Evolutionary conservation across 2,888 invertebrate genomes (phyloP), one percentile per base, ranked within the genome.

Genomic region (Troilus luridus): DNA sequence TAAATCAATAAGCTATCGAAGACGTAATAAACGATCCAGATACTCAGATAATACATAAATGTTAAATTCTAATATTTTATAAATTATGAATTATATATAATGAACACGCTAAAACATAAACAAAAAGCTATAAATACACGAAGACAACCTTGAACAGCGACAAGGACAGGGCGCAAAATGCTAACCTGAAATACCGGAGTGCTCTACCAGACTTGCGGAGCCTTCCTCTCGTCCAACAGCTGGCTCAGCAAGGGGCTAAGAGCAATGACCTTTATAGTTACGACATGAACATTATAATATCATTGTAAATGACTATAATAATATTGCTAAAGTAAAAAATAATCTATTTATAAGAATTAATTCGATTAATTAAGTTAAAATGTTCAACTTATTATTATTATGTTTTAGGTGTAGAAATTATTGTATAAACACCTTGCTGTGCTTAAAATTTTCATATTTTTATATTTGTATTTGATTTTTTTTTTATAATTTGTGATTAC

Each of bases 111-210:
- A 41, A 41, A 77, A 14, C 17, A 24, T 77, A 77, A 77, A 77
- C 17, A 41, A 24, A 24, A 77, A 77, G 72, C 17, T 41, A 41
- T 77, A 41, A 77, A 77, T 77, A 27, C 27, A 27, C 17, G 0
- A 14, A 14, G 9, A 19, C 7, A 27, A 77, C 72, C 72, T 77
- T 77, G 72, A 77, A 77, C 72, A 0, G 6, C 12, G 12, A 41
- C 27, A 67, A 41, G 27, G 72, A 77, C 27, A 9, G 1, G 72
- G 72, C 72, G 72, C 72, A 77, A 19, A 41, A 77, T 17, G 9
- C 72, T 77, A 77, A 77, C 72, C 72, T 77, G 72, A 77, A 77
- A 77, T 27, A 77, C 72, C 72, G 72, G 27, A 77, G 72, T 77
- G 72, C 27, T 77, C 72, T 77, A 77, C 72, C 72, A 27, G 72